Conservation (phyloP, 2,888 invertebrate genomes). For the Trichogramma dendrolimi region DNA sequence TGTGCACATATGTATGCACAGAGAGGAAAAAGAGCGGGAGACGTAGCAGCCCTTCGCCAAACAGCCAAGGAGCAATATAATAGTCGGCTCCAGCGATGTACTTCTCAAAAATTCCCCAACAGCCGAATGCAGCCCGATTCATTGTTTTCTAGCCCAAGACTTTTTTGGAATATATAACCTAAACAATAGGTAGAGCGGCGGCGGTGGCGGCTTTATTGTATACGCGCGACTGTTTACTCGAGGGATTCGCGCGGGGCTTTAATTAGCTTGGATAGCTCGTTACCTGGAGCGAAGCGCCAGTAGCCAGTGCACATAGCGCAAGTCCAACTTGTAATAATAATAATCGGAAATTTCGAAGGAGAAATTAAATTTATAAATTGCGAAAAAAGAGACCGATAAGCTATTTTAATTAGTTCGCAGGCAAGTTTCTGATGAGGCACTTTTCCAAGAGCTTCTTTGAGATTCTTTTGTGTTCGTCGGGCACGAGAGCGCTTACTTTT, state of each 20-base stretch:
- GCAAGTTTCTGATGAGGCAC: constrained; percentile 15
- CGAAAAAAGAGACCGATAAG: constrained; percentile 11
- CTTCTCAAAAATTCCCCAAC: no score
- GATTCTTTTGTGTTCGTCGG: not conserved
- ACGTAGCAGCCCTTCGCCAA: no score
- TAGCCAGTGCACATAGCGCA: constrained; percentile 17
- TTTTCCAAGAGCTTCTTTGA: constrained; percentile 16
- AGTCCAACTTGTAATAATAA: not conserved
- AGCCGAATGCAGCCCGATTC: no score
- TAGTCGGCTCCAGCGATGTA: no score
- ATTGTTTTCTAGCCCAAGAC: no score
- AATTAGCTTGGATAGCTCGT: constrained; percentile 35
- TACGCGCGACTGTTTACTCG: constrained; percentile 23
- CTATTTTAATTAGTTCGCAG: constrained; percentile 23
- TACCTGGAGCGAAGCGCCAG: constrained; percentile 30
- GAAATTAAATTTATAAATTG: constrained; percentile 5
- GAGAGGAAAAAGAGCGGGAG: no score
- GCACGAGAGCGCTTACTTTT: no score
- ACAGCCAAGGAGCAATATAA: no score
- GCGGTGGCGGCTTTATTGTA: no score
- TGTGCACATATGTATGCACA: no score
- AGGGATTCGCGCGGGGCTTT: constrained; percentile 32
- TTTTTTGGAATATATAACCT: no score
- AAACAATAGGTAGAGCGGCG: no score
- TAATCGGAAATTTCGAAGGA: not conserved